Evolutionary conservation across 2,888 invertebrate species (phyloP), one percentile per base, ranked within the genome.

Genomic region (Epistrophella euchroma): DNA sequence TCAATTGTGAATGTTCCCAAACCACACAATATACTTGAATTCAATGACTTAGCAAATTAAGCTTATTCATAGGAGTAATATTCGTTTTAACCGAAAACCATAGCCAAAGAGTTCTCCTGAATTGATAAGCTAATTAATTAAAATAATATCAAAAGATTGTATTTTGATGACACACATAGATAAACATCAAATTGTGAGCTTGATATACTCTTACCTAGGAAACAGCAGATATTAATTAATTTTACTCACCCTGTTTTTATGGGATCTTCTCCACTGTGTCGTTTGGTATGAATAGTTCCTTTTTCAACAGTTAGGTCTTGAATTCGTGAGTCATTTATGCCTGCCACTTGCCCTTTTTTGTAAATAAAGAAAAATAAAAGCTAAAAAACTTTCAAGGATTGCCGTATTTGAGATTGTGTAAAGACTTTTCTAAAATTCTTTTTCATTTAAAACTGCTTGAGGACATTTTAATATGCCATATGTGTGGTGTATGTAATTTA

Each of bases 271-370:
- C 97, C 97, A 89, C 97, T 97, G 90, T 97, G 98, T 28, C 99
- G 94, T 92, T 99, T 99, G 0, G 98, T 99, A 92, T 99, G 99
- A 88, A 99, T 97, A 1, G 98, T 98, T 62, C 98, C 99, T 90
- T 98, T 97, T 92, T 98, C 97, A 0, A 97, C 96, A 0, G 96
- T 91, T 88, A 93, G 88, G 80, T 93, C 93, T 75, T 92, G 92
- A 40, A 92, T 90, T n/a, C 93, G 91, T 3, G 92, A 92, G 88
- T 93, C 93, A 81, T 92, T 92, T 28, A 92, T 92, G 52, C 91
- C 91, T 0, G 91, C 92, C 4, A 91, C 89, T 91, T 93, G 93
- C 22, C 93, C 92, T 92, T 32, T 62, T 4, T 62, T 4, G 3
- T 7, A 2, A 15, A 66, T 25, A 45, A 1, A 66, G 6, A 47